These are phyloP conservation scores for Pharmacophagus antenor DNA, from an alignment of 2,888 invertebrate species.

Conservation along the genomic window DNA sequence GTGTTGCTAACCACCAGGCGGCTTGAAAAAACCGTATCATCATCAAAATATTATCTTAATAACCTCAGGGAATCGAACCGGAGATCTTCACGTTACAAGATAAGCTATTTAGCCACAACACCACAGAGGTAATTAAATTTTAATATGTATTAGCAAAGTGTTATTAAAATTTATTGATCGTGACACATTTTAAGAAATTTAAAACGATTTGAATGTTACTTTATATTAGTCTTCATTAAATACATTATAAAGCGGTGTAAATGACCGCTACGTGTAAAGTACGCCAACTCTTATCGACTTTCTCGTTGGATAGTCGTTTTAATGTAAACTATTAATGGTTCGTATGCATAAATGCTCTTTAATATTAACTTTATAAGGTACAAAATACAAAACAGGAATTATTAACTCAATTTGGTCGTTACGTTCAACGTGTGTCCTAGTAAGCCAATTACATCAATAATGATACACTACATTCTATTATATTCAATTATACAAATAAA, in stretches of 20 bases:
- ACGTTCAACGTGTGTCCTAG: conserved; percentile 56
- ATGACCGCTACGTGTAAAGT: conserved; percentile 48
- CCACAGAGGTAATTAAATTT: too few species aligned
- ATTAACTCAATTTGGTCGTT: conserved; percentile 5
- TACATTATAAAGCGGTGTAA: conserved; percentile 44
- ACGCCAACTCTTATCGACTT: conserved; percentile 59
- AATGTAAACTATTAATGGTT: conserved; percentile 2
- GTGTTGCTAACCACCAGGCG: too few species aligned
- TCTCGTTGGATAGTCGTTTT: conserved; percentile 37
- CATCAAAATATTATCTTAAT: too few species aligned
- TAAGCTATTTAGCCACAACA: too few species aligned
- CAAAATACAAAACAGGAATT: conserved; percentile 33
- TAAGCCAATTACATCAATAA: conserved; percentile 44
- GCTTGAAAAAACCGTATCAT: too few species aligned
- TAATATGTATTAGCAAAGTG: too few species aligned
- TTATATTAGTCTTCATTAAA: neutral
- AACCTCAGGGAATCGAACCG: too few species aligned
- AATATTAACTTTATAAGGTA: conserved; percentile 17
- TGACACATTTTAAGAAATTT: neutral
- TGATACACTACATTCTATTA: conserved; percentile 9
- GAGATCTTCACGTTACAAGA: too few species aligned
- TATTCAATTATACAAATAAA: too few species aligned
- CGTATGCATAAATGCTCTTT: conserved; percentile 24
- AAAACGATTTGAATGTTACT: neutral
- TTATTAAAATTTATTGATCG: too few species aligned